phyloP scores from a whole-genome alignment of 2,888 invertebrate genomes.

The Drosophila helvetica region DNA sequence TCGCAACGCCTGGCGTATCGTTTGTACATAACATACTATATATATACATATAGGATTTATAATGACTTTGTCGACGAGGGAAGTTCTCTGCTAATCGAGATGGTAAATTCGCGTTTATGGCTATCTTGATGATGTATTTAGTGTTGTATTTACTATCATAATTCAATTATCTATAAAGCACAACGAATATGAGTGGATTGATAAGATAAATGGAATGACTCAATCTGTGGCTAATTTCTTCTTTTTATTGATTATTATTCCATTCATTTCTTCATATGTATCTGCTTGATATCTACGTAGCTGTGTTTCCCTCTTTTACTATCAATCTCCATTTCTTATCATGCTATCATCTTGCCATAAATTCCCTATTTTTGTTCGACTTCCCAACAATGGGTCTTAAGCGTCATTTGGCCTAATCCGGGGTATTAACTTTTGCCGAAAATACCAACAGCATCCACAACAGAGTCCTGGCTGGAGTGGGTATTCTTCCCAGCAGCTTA shows the following conservation, averaged over 20 bases:
- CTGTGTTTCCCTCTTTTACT: too few relatives aligned
- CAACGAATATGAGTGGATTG: neutral
- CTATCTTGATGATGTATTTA: neutral
- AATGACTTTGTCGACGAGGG: constrained; percentile 24
- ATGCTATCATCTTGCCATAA: neutral
- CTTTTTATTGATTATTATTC: neutral
- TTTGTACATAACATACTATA: neutral
- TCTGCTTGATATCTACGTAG: too few relatives aligned
- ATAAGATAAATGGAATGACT: neutral
- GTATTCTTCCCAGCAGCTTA: constrained; percentile 57
- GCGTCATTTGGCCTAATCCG: constrained; percentile 32
- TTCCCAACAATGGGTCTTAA: neutral
- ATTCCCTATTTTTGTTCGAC: neutral
- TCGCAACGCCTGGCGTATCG: constrained; percentile 11
- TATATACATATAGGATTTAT: neutral
- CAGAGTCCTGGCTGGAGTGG: constrained; percentile 7
- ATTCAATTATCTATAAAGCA: constrained; percentile 21
- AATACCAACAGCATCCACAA: constrained; percentile 33
- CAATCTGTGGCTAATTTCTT: too few relatives aligned
- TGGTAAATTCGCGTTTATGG: neutral
- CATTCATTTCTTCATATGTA: too few relatives aligned
- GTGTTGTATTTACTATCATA: neutral
- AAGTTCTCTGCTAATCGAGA: neutral
- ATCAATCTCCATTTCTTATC: neutral
- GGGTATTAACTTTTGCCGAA: constrained; percentile 43